Evolutionary conservation across 2,113 vertebrate genomes (phyloP), one percentile per base, ranked within the genome.

Genomic region (Tricholaema leucomelas): DNA sequence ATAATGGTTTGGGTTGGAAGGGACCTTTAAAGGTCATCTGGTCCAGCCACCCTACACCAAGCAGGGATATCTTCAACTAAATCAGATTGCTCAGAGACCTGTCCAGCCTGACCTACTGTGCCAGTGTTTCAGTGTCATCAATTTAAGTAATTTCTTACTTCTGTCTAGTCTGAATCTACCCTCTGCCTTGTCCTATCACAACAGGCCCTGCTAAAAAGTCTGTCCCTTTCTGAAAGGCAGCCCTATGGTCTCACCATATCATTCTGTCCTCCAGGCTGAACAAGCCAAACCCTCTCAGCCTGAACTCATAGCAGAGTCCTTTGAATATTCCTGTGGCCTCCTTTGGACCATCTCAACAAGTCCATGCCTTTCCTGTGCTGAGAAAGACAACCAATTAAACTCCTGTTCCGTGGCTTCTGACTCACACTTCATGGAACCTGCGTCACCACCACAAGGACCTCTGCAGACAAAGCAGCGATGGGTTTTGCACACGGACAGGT

Each of bases 401-500:
- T 55, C 31, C 21, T 8, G 21, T 14, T 12, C 74, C 20, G 15
- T 19, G 35, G 28, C 7, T 82, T 63, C n/a, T 20, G 24, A 36
- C 24, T 46, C 5, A 5, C 0, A 33, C 16, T 21, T 9, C 2
- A 2, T 19, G 28, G 19, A 70, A 24, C 2, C 9, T 12, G n/a
- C 9, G 55, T 27, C 17, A 50, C 31, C 35, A 33, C 16, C 18
- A 2, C 23, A 7, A 28, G 55, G n/a, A 11, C 38, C 14, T 31
- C 21, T 9, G 14, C 5, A 40, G 44, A 31, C 6, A 44, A 23
- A 25, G 82, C 9, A 42, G 20, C 1, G 7, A 3, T 0, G 12
- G 20, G 5, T 79, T 79, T 55, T 3, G 3, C 7, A 10, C 0
- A 2, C 17, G 1, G 13, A 5, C 0, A 0, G 7, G 15, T n/a